Evolutionary conservation across 2,113 vertebrate species (phyloP), one percentile per base, ranked within the genome.

Genomic region (Bufo gargarizans): DNA sequence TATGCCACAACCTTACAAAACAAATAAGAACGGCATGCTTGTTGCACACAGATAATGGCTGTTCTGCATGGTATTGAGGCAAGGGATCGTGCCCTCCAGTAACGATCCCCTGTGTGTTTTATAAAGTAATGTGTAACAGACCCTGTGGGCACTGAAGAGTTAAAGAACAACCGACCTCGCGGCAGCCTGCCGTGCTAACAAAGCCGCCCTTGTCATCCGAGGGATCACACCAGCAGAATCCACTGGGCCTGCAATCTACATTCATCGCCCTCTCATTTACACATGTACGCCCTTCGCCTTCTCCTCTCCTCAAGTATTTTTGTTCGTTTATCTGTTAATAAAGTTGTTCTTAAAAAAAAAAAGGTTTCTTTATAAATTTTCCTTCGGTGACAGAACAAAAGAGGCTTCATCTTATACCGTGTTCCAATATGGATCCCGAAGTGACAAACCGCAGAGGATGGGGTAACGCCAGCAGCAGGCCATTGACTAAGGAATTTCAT

Each of bases 181-280:
- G 58, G 55, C 53, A 43, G 83, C 83, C 67, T 74, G 65, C 53
- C 20, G 83, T 56, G 14, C 71, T 85, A 85, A 85, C 83, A 85
- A 85, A 85, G 83, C 83, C 20, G 22, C 65, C 83, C 83, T 85
- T 85, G 83, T 85, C 67, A 85, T 76, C 17, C 20, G 2, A 76
- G 83, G 69, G 22, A 72, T 56, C 47, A 33, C 69, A 74, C 43
- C 55, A 33, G 69, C 69, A 65, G 78, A 71, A 55, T 45, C 19
- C 82, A 55, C 63, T 74, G 71, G 22, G 83, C 83, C 71, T 74
- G 83, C 83, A 72, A 55, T 55, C 50, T 84, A 11, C 22, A 71
- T 53, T 53, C 49, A 22, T 71, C 49, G 22, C 83, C 63, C 82
- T 53, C 63, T n/a, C 61, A 65, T 6, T 82, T 59, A 82, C 45